A percentile compares a stretch with the other conserved stretches of the same genome.
Evolutionary conservation across 2,113 vertebrate genomes (phyloP).

Genomic region (Condylura cristata): DNA sequence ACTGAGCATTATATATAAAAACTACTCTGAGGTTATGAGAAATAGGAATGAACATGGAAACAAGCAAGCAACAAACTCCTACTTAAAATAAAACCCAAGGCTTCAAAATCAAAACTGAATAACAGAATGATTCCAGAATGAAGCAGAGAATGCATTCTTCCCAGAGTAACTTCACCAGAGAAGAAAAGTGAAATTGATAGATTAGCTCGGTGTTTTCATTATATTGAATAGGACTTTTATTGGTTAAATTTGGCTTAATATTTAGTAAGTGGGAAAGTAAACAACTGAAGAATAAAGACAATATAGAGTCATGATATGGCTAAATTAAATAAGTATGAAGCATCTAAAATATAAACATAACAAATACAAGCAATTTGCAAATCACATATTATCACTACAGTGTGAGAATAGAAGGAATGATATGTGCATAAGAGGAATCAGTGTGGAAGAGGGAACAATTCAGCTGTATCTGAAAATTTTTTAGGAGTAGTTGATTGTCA

Average conservation of each 20-base stretch:
- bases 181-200: neutral
- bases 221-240: neutral
- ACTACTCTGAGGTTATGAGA: neutral
- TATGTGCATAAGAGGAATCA: neutral
- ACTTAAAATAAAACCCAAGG: neutral
- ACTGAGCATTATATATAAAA: neutral
- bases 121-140: neutral
- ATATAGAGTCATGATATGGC: neutral
- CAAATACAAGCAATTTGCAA: neutral
- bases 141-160: neutral
- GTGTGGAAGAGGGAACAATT: neutral
- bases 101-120: neutral
- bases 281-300: neutral
- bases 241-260: neutral
- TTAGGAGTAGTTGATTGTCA: neutral
- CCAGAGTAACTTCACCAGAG: neutral
- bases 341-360: neutral
- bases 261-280: neutral
- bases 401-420: neutral
- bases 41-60: neutral
- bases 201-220: neutral
- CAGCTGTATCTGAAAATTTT: neutral
- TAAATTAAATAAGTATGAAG: neutral
- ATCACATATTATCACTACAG: neutral
- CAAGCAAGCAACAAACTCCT: neutral